A percentile compares a stretch with the other conserved stretches of the same genome.
Evolutionary conservation across 2,888 invertebrate genomes (phyloP).

Genomic region (Nephrocerus scutellatus): DNA sequence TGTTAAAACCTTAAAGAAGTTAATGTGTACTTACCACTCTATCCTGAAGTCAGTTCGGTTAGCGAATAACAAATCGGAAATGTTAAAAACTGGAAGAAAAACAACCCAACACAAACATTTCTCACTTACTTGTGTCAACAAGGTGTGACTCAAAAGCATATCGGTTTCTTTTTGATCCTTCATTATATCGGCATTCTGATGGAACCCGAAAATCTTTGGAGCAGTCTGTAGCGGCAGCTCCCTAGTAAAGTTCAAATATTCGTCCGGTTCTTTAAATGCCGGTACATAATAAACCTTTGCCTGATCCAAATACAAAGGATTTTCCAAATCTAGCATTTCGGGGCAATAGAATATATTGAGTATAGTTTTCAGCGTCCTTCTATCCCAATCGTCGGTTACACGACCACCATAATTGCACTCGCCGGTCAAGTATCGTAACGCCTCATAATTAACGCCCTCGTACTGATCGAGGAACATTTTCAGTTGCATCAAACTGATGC

Average conservation of each 20-base stretch:
- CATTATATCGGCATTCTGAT: slow-evolving; percentile 86
- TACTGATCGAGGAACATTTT: slow-evolving; percentile 81
- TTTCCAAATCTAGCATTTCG: slow-evolving; percentile 55
- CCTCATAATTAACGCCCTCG: slow-evolving; percentile 74
- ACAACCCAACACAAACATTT: slow-evolving; percentile 5
- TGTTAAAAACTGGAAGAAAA: slow-evolving; percentile 4
- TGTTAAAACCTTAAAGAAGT: slow-evolving; percentile 32
- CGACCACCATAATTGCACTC: slow-evolving; percentile 96
- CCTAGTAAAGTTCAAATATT: slow-evolving; percentile 60
- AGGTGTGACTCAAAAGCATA: slow-evolving; percentile 63
- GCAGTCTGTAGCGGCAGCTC: slow-evolving; percentile 68
- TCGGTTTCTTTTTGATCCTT: slow-evolving; percentile 85
- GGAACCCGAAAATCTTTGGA: slow-evolving; percentile 86
- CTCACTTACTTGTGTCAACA: slow-evolving; percentile 67
- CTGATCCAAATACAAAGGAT: slow-evolving; percentile 60
- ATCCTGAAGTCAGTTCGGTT: no score
- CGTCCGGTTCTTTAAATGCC: slow-evolving; percentile 62
- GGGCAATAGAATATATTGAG: slow-evolving; percentile 72
- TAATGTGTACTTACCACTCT: slow-evolving; percentile 44
- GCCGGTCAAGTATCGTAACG: slow-evolving; percentile 82
- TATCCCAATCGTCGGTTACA: slow-evolving; percentile 94
- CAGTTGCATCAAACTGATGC: slow-evolving; percentile 81
- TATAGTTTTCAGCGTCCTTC: slow-evolving; percentile 76
- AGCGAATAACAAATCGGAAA: no score
- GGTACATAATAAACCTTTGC: slow-evolving; percentile 67